Evolutionary conservation across 2,797 vertebrate genomes (phyloP).

Genomic region (Chelidonichthys spinosus): DNA sequence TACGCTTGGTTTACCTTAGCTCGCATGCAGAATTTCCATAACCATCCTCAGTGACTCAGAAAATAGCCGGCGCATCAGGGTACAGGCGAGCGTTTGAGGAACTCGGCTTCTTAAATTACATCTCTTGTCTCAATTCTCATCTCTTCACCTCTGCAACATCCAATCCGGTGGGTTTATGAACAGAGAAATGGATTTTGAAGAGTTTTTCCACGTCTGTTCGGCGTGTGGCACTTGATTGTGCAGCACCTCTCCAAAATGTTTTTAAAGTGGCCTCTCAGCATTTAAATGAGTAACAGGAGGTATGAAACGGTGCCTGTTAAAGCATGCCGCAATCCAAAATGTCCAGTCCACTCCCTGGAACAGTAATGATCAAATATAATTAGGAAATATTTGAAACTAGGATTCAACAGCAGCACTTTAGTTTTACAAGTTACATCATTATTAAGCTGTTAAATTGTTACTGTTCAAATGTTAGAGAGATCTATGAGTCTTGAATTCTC

Average conservation of each 20-base stretch:
- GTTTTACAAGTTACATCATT: background rate
- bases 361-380: constrained; percentile 12
- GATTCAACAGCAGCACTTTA: background rate
- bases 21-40: constrained; percentile 46
- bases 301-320: constrained; percentile 30
- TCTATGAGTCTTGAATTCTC: background rate
- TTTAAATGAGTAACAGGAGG: constrained; percentile 42
- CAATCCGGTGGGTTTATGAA: constrained; percentile 15
- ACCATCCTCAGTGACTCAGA: constrained; percentile 48
- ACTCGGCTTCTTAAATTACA: constrained; percentile 22
- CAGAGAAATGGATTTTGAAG: constrained; percentile 40
- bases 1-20: constrained; percentile 51
- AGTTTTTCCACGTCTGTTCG: constrained; percentile 28
- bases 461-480: background rate
- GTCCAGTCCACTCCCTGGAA: constrained; percentile 12
- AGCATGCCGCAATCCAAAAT: constrained; percentile 8
- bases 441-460: background rate
- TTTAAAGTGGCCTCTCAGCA: constrained; percentile 43
- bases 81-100: constrained; percentile 41
- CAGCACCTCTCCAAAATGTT: constrained; percentile 43
- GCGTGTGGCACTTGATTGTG: constrained; percentile 34
- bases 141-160: constrained; percentile 26
- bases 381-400: background rate
- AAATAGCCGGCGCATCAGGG: constrained; percentile 54
- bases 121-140: constrained; percentile 15